These are phyloP conservation scores for Lepus timidus DNA, from an alignment of 2,113 vertebrate species.

Conservation along the genomic window DNA sequence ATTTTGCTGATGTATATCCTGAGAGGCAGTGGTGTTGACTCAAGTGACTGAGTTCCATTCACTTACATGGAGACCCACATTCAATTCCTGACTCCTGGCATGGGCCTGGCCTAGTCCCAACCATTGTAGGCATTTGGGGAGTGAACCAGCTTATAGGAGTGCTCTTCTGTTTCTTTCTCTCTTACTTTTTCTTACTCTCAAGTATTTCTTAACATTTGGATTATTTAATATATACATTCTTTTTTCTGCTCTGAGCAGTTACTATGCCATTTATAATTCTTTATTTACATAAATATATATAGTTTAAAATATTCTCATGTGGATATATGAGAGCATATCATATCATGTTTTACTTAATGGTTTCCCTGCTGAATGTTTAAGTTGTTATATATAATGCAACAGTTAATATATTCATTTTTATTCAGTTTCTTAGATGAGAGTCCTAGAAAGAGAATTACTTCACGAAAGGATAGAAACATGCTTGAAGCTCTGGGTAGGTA, in stretches of 20 bases:
- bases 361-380: not conserved
- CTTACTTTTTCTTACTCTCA: not conserved
- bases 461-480: not conserved
- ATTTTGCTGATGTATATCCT: too few species aligned
- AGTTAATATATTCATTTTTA: not conserved
- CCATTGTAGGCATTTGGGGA: too few species aligned
- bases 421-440: not conserved
- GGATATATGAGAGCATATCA: not conserved
- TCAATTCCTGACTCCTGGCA: too few species aligned
- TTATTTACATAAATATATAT: not conserved
- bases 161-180: too few species aligned
- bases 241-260: conserved; percentile 47
- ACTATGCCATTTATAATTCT: not conserved
- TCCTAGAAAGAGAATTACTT: not conserved
- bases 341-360: not conserved
- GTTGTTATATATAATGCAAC: not conserved
- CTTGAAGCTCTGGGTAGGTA: not conserved
- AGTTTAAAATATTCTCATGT: not conserved
- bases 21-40: too few species aligned
- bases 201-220: conserved; percentile 7
- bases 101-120: too few species aligned
- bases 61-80: too few species aligned
- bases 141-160: too few species aligned
- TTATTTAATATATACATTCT: not conserved
- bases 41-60: too few species aligned